Evolutionary conservation across 2,113 vertebrate genomes (phyloP), one percentile per base, ranked within the genome.

Genomic region (Lonchura striata): DNA sequence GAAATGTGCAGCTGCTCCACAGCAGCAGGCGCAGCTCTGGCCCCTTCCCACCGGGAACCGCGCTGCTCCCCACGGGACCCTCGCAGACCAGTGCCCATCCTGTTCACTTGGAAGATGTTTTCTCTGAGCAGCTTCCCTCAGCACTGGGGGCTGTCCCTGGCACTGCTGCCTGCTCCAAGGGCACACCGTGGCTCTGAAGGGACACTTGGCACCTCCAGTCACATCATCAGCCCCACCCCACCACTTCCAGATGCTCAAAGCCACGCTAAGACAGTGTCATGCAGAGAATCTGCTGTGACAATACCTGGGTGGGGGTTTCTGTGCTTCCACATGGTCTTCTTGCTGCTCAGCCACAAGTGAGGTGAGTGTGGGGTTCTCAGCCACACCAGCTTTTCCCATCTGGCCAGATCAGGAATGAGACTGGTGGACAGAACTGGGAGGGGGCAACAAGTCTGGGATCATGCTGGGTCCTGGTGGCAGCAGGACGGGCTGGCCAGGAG

Each of bases 1-100:
- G 88, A 95, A 93, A 95, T 44, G 87, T 74, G 87, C 96, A 97
- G 96, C 95, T 96, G 95, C 90, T 96, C 5, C 5, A 65, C 88
- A 41, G 12, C 80, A 95, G 92, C 95, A 92, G 95, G 84, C 39
- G 0, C 77, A 85, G 27, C 88, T 27, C 88, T 95, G 95, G 92
- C 83, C 75, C 0, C 59, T 94, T 94, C 94, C 95, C 95, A 70
- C 85, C 30, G 42, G 56, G 41, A 86, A 69, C 82, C 4, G 0
- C 17, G 10, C 85, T 24, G 85, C 70, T 96, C 86, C 95, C 92
- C 81, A 6, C 1, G 35, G 96, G 80, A 77, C n/a, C 25, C 50
- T 15, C 33, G 3, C 5, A 70, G 76, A 64, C 60, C 84, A 61
- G 41, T 15, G 92, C 88, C 83, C 22, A 7, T 65, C 70, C 92